A percentile compares a stretch with the other conserved stretches of the same genome.
phyloP scores from a whole-genome alignment of 2,888 invertebrate species.

The Polydrusus pterygomalis region DNA sequence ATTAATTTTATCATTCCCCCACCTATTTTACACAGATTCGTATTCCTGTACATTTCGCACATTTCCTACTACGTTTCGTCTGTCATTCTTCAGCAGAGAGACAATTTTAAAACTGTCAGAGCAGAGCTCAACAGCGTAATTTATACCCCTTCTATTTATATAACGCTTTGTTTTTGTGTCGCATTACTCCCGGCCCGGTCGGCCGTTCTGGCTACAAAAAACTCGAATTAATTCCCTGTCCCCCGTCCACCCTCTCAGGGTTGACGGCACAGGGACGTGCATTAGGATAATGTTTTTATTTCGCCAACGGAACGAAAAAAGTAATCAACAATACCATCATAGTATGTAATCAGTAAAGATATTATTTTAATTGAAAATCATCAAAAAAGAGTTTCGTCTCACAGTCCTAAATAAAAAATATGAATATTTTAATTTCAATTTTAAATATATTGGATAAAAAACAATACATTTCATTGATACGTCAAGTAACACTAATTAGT shows the following conservation, averaged over 20 bases:
- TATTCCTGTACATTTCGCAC: not conserved
- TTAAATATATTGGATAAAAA: too few relatives aligned
- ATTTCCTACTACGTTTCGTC: constrained; percentile 26
- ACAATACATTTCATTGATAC: too few relatives aligned
- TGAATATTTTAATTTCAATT: too few relatives aligned
- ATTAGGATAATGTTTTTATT: not conserved
- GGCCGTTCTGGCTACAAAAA: constrained; percentile 33
- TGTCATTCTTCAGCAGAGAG: constrained; percentile 42
- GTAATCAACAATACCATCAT: not conserved
- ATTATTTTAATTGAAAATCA: too few relatives aligned
- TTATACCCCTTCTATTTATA: constrained; percentile 52
- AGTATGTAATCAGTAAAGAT: too few relatives aligned
- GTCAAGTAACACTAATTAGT: too few relatives aligned
- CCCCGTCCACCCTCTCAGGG: constrained; percentile 16
- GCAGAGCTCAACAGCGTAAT: constrained; percentile 47
- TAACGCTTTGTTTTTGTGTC: constrained; percentile 46
- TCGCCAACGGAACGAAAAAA: not conserved
- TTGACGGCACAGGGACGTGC: constrained; percentile 14
- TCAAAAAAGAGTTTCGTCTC: too few relatives aligned
- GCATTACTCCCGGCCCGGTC: constrained; percentile 26
- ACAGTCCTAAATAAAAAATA: too few relatives aligned
- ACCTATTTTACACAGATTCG: constrained; percentile 8
- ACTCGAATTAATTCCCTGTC: constrained; percentile 31
- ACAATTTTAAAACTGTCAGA: constrained; percentile 53
- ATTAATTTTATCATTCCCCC: too few relatives aligned